These are phyloP conservation scores for Zaprionus lachaisei DNA, from an alignment of 1,140 invertebrate species.

Conservation along the genomic window DNA sequence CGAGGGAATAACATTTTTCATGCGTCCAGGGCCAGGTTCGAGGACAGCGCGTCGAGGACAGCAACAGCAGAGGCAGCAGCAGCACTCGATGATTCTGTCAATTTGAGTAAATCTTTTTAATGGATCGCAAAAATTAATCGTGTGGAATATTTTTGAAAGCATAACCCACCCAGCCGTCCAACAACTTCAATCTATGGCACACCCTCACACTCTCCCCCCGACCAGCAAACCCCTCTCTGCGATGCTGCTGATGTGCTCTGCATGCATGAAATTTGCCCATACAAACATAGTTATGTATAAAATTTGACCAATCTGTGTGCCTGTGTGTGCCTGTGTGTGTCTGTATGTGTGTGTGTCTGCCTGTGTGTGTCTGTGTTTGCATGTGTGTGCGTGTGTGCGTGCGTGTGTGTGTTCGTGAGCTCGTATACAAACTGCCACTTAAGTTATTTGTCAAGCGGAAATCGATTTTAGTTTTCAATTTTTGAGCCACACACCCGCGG, in stretches of 20 bases:
- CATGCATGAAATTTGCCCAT: slow-evolving; percentile 28
- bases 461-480: slow-evolving; percentile 79
- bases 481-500: background rate
- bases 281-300: slow-evolving; percentile 31
- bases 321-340: slow-evolving; percentile 4
- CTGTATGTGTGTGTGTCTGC: background rate
- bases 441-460: slow-evolving; percentile 67
- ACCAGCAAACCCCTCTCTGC: background rate
- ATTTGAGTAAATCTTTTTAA: slow-evolving; percentile 83
- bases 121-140: slow-evolving; percentile 66
- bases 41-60: slow-evolving; percentile 44
- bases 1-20: slow-evolving; percentile 48
- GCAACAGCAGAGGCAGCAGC: background rate
- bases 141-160: slow-evolving; percentile 74
- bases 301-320: slow-evolving; percentile 28
- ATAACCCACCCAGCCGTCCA: slow-evolving; percentile 7
- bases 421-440: slow-evolving; percentile 69
- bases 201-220: no score
- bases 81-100: slow-evolving; percentile 71
- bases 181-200: background rate
- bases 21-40: slow-evolving; percentile 55
- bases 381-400: background rate
- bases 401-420: slow-evolving; percentile 24
- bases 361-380: background rate
- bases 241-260: background rate